These are phyloP conservation scores for Eumacrocentrus americanus DNA, from an alignment of 2,888 invertebrate genomes.

Conservation along the genomic window DNA sequence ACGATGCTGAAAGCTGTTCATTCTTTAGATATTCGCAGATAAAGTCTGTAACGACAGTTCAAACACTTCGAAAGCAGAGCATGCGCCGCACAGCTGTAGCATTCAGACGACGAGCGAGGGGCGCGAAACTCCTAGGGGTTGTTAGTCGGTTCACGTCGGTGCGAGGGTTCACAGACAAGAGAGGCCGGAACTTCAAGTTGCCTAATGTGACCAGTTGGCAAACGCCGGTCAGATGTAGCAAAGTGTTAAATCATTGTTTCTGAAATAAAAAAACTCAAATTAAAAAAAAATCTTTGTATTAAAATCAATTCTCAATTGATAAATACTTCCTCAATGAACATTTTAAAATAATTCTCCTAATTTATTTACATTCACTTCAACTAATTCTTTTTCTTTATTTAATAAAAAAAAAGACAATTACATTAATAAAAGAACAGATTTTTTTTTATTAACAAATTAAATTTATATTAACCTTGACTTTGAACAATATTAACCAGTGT, in stretches of 20 bases:
- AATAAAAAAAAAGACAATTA: no score
- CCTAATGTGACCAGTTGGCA: background rate
- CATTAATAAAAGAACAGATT: no score
- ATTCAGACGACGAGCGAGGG: constrained; percentile 31
- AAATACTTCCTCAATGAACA: no score
- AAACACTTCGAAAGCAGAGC: constrained; percentile 32
- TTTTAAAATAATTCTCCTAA: no score
- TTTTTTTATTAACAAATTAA: no score
- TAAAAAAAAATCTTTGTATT: no score
- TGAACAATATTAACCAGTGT: no score
- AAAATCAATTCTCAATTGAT: no score
- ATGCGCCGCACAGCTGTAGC: constrained; percentile 36
- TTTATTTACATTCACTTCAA: no score
- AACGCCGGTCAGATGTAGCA: background rate
- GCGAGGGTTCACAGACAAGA: constrained; percentile 27
- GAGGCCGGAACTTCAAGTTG: background rate
- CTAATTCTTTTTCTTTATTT: no score
- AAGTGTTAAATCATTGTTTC: constrained; percentile 7
- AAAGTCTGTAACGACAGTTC: constrained; percentile 8
- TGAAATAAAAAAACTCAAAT: constrained; percentile 4
- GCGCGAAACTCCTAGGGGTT: constrained; percentile 35
- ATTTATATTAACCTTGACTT: no score
- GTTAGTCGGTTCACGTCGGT: constrained; percentile 39
- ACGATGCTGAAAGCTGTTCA: background rate
- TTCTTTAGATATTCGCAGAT: background rate